These are phyloP conservation scores for Marmota monax DNA, from an alignment of 2,113 vertebrate genomes.

Conservation along the genomic window DNA sequence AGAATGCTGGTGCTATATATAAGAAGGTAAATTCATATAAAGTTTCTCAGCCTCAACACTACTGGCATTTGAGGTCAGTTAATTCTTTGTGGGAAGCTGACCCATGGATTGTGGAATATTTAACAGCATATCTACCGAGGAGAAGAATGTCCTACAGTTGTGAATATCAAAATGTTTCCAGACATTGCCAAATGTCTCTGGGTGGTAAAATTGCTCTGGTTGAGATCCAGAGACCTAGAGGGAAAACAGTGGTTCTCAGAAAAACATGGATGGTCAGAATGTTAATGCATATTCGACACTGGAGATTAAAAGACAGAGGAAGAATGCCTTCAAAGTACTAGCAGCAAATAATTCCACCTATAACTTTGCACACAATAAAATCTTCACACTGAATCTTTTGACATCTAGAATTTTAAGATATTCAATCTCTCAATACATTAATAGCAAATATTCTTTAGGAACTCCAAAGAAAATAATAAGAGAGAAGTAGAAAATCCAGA, in stretches of 20 bases:
- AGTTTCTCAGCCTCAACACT: neutral
- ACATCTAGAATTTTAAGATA: neutral
- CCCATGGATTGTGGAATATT: neutral
- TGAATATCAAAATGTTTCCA: neutral
- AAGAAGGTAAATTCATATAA: neutral
- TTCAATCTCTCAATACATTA: neutral
- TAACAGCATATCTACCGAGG: neutral
- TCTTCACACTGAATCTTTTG: neutral
- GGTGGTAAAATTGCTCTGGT: neutral
- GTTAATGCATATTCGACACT: neutral
- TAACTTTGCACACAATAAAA: neutral
- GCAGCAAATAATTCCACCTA: neutral
- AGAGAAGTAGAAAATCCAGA: neutral
- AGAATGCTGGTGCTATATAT: neutral
- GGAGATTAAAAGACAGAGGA: neutral
- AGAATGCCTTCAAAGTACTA: neutral
- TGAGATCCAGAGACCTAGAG: neutral
- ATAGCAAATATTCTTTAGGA: too few relatives aligned
- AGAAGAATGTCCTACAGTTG: neutral
- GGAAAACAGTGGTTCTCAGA: neutral
- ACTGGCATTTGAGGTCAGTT: neutral
- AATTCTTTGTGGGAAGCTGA: neutral
- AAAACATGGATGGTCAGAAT: neutral
- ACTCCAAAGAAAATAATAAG: neutral
- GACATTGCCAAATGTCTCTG: neutral